Evolutionary conservation across 1,140 invertebrate species (phyloP), one percentile per base, ranked within the genome.

Genomic region (Octopus bimaculoides): DNA sequence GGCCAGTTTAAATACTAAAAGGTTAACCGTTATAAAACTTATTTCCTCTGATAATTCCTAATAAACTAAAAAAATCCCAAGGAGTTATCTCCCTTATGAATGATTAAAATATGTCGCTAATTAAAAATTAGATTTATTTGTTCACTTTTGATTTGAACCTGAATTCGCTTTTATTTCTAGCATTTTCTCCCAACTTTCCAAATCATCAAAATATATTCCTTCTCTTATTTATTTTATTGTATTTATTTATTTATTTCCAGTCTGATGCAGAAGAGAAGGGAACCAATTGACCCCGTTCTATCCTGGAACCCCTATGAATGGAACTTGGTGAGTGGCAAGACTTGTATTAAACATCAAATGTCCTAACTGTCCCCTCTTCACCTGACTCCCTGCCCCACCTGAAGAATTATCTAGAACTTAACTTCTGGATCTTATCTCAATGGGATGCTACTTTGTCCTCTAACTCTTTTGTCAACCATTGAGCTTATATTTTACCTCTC

Each of bases 301-400:
- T 84, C 69, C 75, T 17, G 20, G 10, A 83, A 61, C 54, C 81
- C 81, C 7, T 82, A 84, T 66, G 52, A 66, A 26, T 87, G 85
- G 85, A 85, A 84, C 71, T 81, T 83, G 81, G 84, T 86, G 79
- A 77, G 56, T n/a, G 2, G 54, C 17, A 56, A 20, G 5, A 17
- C 8, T 20, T 52, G 26, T 55, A 12, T 8, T 80, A 77, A 56
- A 53, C 52, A 54, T 77, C 54, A 53, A 4, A 12, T 77, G 20
- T 77, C 20, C 0, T 77, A n/a, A 1, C 20, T 6, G n/a, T 20
- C 41, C 9, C 53, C 8, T 17, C 5, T 75, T 52, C 20, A 52
- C 5, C 17, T 53, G 20, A 53, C 20, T 20, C 14, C 14, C 55
- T 1, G 52, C 56, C 9, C 17, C 9, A 61, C 17, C 56, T 61